Evolutionary conservation across 2,888 invertebrate species (phyloP), one percentile per base, ranked within the genome.

Genomic region (Limnephilus marmoratus): DNA sequence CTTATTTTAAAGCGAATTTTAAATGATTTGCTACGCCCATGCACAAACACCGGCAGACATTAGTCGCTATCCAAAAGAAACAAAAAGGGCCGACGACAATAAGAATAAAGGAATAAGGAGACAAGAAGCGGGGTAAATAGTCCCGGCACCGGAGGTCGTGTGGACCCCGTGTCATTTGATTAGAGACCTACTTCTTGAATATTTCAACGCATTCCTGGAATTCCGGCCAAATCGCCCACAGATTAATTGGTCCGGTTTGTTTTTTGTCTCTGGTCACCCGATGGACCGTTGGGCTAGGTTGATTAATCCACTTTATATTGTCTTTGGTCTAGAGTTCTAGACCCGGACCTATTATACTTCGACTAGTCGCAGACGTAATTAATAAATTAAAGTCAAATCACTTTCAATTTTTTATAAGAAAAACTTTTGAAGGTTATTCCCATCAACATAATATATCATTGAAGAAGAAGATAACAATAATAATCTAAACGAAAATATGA

Each of bases 81-180:
- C 31, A 49, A 49, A n/a, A 68, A 24, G 24, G 24, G 5, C 24
- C 68, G 68, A 68, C 68, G 68, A n/a, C 68, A 31, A 83, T 45
- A 85, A 34, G 29, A 86, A n/a, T 45, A 85, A 34, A 49, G n/a
- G 24, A 41, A 85, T 45, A 85, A 18, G 34, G 86, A 49, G n/a
- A 86, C 37, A 49, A 45, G n/a, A 86, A 45, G 45, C 37, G 24
- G 24, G 18, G 34, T 34, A 82, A 82, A 83, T 83, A 37, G 34
- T 37, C 83, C 37, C 86, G 86, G 86, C 86, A 45, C 45, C 86
- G 41, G 18, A 11, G 86, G 41, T 86, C 86, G 83, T 90, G 90
- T 81, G 81, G 41, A 13, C 83, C 81, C 12, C 45, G 34, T 90
- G 90, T 90, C 90, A 90, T 53, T 90, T 90, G 90, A 90, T 90